Evolutionary conservation across 2,797 vertebrate species (phyloP).

Genomic region (Gadopsis marmoratus): DNA sequence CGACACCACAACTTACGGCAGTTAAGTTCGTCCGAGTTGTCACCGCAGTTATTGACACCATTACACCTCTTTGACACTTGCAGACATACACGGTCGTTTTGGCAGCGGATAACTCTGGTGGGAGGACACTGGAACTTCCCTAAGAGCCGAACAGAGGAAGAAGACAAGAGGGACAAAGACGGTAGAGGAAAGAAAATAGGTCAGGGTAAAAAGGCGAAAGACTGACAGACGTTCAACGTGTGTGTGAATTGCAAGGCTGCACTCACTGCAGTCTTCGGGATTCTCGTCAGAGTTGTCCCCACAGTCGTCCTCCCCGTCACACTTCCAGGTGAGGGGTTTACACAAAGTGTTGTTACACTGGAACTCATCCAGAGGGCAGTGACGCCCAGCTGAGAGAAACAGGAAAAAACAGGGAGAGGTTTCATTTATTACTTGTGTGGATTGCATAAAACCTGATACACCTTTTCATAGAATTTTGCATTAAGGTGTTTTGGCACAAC

Average conservation of each 20-base stretch:
- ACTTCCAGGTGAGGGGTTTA: constrained; percentile 96
- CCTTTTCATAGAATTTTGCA: background rate
- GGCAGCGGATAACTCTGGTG: constrained; percentile 94
- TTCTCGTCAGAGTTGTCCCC: constrained; percentile 97
- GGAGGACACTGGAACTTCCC: constrained; percentile 94
- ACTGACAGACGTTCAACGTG: background rate
- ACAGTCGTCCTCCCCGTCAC: constrained; percentile 96
- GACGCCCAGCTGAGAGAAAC: constrained; percentile 81
- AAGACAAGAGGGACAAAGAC: background rate
- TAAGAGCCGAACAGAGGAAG: constrained; percentile 39
- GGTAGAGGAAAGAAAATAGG: background rate
- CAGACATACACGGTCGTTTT: constrained; percentile 94
- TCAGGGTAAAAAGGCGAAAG: background rate
- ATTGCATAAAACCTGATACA: background rate
- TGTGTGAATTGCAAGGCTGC: background rate
- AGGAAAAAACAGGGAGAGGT: background rate
- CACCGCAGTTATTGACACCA: constrained; percentile 92
- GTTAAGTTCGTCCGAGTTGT: constrained; percentile 91
- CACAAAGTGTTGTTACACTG: constrained; percentile 98
- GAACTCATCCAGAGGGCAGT: constrained; percentile 94
- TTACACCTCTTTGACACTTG: constrained; percentile 92
- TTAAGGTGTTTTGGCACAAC: background rate
- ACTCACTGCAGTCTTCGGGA: constrained; percentile 93
- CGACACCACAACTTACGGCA: constrained; percentile 87
- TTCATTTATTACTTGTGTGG: background rate